Conservation (phyloP, 2,797 vertebrate genomes). For the Nannoperca australis region DNA sequence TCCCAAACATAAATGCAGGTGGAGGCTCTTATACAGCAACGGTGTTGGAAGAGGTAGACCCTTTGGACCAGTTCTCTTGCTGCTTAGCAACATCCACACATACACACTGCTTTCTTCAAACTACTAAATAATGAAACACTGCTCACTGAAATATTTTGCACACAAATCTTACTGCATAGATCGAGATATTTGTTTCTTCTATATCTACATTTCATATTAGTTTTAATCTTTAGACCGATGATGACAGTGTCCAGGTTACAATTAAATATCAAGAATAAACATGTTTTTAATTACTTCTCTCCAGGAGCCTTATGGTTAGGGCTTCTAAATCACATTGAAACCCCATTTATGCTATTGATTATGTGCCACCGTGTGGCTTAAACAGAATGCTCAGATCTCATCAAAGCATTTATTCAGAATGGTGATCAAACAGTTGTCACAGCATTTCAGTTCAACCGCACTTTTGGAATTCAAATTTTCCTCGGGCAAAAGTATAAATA, state of each 20-base stretch:
- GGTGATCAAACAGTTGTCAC: constrained; percentile 54
- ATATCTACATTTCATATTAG: not conserved
- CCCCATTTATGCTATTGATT: constrained; percentile 46
- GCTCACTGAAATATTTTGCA: constrained; percentile 29
- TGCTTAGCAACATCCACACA: constrained; percentile 68
- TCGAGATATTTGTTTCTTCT: not conserved
- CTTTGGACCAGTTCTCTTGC: constrained; percentile 49
- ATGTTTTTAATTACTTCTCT: constrained; percentile 13
- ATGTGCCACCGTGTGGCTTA: constrained; percentile 10
- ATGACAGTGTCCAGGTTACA: not conserved
- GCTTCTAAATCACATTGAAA: constrained; percentile 47
- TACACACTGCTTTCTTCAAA: constrained; percentile 21
- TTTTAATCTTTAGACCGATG: not conserved
- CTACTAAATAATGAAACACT: constrained; percentile 51
- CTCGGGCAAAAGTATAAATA: constrained; percentile 38
- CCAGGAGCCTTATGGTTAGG: not conserved
- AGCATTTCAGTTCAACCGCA: constrained; percentile 37
- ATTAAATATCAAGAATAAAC: not conserved
- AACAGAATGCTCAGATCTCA: constrained; percentile 37
- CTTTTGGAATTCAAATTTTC: constrained; percentile 60
- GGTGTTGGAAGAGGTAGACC: constrained; percentile 41
- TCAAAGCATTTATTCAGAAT: constrained; percentile 41
- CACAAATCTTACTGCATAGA: constrained; percentile 15
- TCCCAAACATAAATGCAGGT: constrained; percentile 29
- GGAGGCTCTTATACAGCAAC: constrained; percentile 4